Percentiles rank a stretch among this genome's conserved stretches.
phyloP scores from a whole-genome alignment of 1,140 invertebrate genomes.

The Drosophila serrata region DNA sequence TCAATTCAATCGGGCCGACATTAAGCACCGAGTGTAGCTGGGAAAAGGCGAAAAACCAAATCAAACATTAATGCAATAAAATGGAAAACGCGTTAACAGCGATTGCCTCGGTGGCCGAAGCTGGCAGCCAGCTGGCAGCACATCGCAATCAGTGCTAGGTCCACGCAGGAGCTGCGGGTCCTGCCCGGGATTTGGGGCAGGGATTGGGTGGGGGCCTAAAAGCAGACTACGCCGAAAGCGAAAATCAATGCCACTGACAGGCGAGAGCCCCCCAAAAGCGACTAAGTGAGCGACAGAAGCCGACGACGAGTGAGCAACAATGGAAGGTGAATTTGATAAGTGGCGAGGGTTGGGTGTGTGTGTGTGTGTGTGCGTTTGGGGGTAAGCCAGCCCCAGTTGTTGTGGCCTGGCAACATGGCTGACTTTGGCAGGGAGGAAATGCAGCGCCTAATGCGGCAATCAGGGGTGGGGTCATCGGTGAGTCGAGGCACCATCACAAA shows the following conservation, averaged over 20 bases:
- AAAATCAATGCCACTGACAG: conserved; percentile 71
- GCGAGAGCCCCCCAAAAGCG: conserved; percentile 23
- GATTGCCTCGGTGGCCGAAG: conserved; percentile 65
- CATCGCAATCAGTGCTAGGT: conserved; percentile 46
- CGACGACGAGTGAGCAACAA: conserved; percentile 66
- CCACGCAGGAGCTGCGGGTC: conserved; percentile 18
- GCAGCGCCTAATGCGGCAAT: conserved; percentile 68
- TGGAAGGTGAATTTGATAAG: conserved; percentile 39
- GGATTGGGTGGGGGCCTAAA: conserved; percentile 42
- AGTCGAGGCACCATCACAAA: conserved; percentile 2
- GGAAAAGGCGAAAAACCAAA: conserved; percentile 64
- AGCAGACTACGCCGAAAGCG: conserved; percentile 70
- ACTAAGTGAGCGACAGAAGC: conserved; percentile 72
- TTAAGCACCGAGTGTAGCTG: conserved; percentile 31
- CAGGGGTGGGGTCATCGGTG: conserved; percentile 26
- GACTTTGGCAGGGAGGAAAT: conserved; percentile 53
- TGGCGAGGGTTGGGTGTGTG: conserved; percentile 15
- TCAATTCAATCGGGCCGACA: conserved; percentile 65
- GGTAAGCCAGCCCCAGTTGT: conserved; percentile 12
- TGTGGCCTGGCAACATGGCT: conserved; percentile 47
- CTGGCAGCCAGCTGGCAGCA: conserved; percentile 48
- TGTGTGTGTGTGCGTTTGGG: conserved; percentile 8
- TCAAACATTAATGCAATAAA: conserved; percentile 80
- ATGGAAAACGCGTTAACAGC: conserved; percentile 79
- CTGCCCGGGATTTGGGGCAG: conserved; percentile 11